These are phyloP conservation scores for Limnephilus marmoratus DNA, from an alignment of 2,888 invertebrate species.

Conservation along the genomic window DNA sequence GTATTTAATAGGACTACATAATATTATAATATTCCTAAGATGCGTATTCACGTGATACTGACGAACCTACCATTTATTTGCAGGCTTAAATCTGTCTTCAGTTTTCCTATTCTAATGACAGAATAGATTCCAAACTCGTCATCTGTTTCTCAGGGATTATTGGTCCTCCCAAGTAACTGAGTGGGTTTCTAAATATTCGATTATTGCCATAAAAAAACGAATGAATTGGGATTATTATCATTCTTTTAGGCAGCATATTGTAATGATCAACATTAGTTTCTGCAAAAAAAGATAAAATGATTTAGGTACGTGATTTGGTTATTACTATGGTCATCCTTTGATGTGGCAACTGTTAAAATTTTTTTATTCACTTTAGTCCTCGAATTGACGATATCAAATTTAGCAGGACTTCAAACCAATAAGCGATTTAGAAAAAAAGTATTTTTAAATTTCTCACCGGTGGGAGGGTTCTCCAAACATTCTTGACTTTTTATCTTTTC, in stretches of 20 bases:
- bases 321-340: too few species aligned
- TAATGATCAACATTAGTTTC: constrained; percentile 69
- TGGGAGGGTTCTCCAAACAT: neutral
- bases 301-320: neutral
- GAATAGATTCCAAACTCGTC: constrained; percentile 82
- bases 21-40: neutral
- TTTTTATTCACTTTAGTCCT: too few species aligned
- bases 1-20: neutral
- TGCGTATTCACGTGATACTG: neutral
- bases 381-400: too few species aligned
- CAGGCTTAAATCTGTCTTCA: neutral
- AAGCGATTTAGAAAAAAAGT: too few species aligned
- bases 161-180: constrained; percentile 84
- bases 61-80: neutral
- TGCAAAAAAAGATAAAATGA: constrained; percentile 9
- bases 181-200: constrained; percentile 81
- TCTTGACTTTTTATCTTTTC: neutral
- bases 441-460: neutral
- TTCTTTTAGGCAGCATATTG: constrained; percentile 68
- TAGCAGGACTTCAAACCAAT: too few species aligned
- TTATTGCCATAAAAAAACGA: constrained; percentile 68
- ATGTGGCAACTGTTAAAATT: too few species aligned
- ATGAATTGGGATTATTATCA: constrained; percentile 58
- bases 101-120: constrained; percentile 79
- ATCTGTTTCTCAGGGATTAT: constrained; percentile 74